Conservation (phyloP, 2,113 vertebrate genomes). For the Varanus salvator region DNA sequence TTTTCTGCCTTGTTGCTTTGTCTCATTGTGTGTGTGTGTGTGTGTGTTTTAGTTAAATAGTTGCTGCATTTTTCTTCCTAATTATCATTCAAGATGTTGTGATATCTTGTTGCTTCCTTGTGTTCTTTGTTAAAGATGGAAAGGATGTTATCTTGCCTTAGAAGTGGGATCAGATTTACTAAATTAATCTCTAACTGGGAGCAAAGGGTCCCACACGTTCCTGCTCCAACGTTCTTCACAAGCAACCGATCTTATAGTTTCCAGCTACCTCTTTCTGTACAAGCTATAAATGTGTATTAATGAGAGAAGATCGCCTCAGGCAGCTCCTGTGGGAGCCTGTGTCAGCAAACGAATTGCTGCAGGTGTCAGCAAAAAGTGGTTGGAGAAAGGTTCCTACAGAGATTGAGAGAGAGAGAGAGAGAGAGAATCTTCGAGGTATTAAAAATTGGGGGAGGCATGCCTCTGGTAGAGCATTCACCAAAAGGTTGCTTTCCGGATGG, state of each 20-base stretch:
- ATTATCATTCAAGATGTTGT: too few relatives aligned
- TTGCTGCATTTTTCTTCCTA: too few relatives aligned
- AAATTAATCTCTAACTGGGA: neutral
- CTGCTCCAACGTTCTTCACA: neutral
- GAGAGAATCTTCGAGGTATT: neutral
- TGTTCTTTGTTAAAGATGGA: too few relatives aligned
- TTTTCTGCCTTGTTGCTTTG: too few relatives aligned
- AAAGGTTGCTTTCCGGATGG: too few relatives aligned
- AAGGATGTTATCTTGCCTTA: too few relatives aligned
- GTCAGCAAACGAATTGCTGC: neutral
- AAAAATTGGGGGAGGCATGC: neutral
- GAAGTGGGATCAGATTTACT: too few relatives aligned
- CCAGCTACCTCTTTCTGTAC: neutral
- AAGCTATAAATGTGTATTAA: conserved; percentile 8
- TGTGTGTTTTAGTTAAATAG: too few relatives aligned
- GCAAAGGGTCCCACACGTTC: neutral
- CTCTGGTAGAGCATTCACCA: too few relatives aligned
- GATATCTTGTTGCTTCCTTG: too few relatives aligned
- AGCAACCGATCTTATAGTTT: neutral
- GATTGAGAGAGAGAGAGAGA: too few relatives aligned
- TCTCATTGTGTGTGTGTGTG: too few relatives aligned
- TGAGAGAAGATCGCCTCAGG: neutral
- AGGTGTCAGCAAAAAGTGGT: neutral
- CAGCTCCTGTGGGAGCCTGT: neutral
- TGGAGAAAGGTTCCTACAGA: neutral